Evolutionary conservation across 92 coral and sea anemone species (phyloP), one percentile per base, ranked within the genome.

Genomic region (Anthopleura xanthogrammica): DNA sequence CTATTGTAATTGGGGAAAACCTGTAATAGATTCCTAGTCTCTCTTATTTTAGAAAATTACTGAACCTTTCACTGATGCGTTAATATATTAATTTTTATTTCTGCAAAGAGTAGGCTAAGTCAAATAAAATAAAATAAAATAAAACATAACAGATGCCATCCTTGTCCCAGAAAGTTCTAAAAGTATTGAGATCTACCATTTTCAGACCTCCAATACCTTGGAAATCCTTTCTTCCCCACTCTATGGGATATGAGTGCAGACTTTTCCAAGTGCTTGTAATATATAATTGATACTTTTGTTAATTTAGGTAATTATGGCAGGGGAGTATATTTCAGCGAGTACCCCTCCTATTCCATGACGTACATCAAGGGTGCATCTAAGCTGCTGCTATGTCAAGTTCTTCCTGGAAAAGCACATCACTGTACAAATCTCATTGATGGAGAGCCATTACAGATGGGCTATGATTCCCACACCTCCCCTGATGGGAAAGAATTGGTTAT

Each of bases 381-480:
- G 78, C 91, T 93, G 64, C 87, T 93, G 43, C 91, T 93, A 0
- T 93, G 97, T 62, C 97, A 93, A 79, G 97, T 93, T 70, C 84
- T 93, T 22, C 97, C 97, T 64, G 97, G 97, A 41, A 89, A 89
- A 64, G 94, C 87, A 2, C 89, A 83, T 72, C 87, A 94, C 76
- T 93, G 97, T 68, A 86, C 93, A 41, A 88, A 87, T 6, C 86
- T 93, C 50, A 93, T 93, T 57, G 94, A 91, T 29, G 97, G 97
- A 17, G 92, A 93, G 68, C 94, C 97, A 72, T 79, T 89, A 56
- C 87, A 91, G 82, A 65, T 46, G 29, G 97, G 91, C 0, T 86
- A 86, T 62, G 94, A 93, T 55, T 88, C 94, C 13, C 97, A 93
- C 92, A 89, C 97, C 88, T 93, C 97, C 88, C 97, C 97, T 52